Base-by-base conservation (phyloP, 2,888 invertebrate genomes). In the Argyra leucocephala region DNA sequence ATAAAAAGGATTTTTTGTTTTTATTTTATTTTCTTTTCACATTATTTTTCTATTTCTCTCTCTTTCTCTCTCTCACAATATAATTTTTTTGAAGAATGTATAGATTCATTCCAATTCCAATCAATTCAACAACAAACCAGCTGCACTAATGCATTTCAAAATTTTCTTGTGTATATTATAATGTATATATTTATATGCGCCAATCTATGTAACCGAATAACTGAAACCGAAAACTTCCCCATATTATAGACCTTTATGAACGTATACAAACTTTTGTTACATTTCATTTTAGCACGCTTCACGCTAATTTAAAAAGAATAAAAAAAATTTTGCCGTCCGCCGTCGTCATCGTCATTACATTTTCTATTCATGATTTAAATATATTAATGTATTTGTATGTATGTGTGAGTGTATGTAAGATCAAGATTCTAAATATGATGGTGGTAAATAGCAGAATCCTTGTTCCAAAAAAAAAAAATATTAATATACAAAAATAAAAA, bases 221-320 rank as follows among this genome's bases (percentile, higher is more conserved):
- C 12, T 10, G 7, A 22, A 58, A 22, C 58, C 10, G 9, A 22
- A 58, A 58, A 7, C 58, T 22, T 58, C 58, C 58, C 58, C 22
- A 22, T 9, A 22, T 58, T 22, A 22, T 22, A 12, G 6, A n/a
- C 21, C 18, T 21, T 58, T 58, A 58, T 58, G 22, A 58, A 22
- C 58, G 58, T n/a, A n/a, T n/a, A n/a, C n/a, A n/a, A n/a, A n/a
- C 22, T 58, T 58, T 58, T 58, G 58, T 58, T 58, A 9, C 21
- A 22, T 22, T n/a, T n/a, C 5, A 58, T 5, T 22, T 58, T 58
- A 22, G 58, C 58, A 58, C 58, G 58, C 58, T 58, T 58, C 58
- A 58, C 58, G 58, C 58, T 22, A 21, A 22, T 58, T 58, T 22
- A 58, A 22, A 21, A 57, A 57, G 21, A 57, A 15, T 10, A 31